Conservation (phyloP, 2,888 invertebrate genomes). For the Drosophila neotestacea region DNA sequence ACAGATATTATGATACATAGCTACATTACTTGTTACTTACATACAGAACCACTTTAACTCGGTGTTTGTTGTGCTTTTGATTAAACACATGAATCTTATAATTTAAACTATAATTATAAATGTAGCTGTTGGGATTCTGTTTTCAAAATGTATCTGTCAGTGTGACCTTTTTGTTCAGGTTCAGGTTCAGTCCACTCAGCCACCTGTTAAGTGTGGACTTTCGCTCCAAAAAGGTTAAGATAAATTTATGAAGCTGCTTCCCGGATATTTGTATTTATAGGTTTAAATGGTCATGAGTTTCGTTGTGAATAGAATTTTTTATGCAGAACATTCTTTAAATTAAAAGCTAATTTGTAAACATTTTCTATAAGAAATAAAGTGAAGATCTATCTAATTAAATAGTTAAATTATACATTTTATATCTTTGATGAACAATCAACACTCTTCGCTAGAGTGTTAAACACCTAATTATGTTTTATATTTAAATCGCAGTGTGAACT, state of each 20-base stretch:
- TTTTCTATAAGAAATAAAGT: no score
- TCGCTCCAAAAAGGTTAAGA: conserved; percentile 64
- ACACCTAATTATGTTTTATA: conserved; percentile 5
- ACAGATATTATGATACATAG: conserved; percentile 35
- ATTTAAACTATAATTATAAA: conserved; percentile 41
- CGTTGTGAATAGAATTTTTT: no score
- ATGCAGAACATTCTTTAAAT: conserved; percentile 5
- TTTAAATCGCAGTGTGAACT: conserved; percentile 10
- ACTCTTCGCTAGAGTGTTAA: background rate
- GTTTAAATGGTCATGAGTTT: no score
- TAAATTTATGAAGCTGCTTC: conserved; percentile 36
- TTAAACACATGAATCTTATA: conserved; percentile 43
- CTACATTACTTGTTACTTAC: no score
- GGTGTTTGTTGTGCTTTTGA: conserved; percentile 32
- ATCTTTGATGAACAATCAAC: conserved; percentile 5
- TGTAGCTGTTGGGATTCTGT: conserved; percentile 17
- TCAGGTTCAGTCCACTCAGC: conserved; percentile 25
- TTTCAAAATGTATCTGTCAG: conserved; percentile 10
- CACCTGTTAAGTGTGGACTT: conserved; percentile 45
- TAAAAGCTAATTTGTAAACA: no score
- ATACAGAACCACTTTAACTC: conserved; percentile 38
- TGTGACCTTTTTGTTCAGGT: conserved; percentile 53
- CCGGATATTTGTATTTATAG: conserved; percentile 17
- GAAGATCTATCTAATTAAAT: background rate
- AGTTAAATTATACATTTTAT: conserved; percentile 11